Evolutionary conservation across 30 jellyfish, hydroid and myxozoan species (phyloP), one percentile per base, ranked within the genome.

Genomic region (Aurelia sp.): DNA sequence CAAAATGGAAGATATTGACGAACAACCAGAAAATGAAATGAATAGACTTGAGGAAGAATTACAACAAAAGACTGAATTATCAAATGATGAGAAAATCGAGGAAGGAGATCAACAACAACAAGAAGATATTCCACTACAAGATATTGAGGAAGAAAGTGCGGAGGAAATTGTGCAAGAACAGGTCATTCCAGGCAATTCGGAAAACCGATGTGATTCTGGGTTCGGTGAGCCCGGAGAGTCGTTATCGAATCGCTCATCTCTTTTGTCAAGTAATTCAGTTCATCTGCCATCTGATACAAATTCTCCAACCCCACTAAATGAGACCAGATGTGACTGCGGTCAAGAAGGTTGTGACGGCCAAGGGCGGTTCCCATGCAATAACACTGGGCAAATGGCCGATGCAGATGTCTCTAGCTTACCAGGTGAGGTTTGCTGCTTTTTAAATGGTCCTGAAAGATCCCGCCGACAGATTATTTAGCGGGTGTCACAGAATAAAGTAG

Each of bases 121-220:
- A 18, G 58, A 58, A 8, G 86, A 59, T 35, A 13, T 58, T 38
- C 86, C 76, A 22, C 75, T 73, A 17, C 79, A 60, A 58, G 74
- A 84, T 20, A 64, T 50, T 27, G 73, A 84, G 31, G 86, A 61
- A 33, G 81, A 63, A 13, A 44, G 21, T 9, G 87, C 19, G 67
- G 86, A 47, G 17, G 44, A 60, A 16, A 53, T 15, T 41, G 63
- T 21, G 13, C 67, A 24, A 3, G 74, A 55, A 13, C 76, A 71
- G 16, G 79, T 17, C 17, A 71, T 69, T 27, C 86, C 41, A 41
- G 60, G 84, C 67, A 84, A 15, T 48, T 80, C 77, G 10, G 90
- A 76, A 67, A 58, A 69, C 58, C 40, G 93, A 51, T 84, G 93
- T 57, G 93, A 84, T 63, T 84, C 93, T 63, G 93, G 93, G 9